These are phyloP conservation scores for Tipula helvola DNA, from an alignment of 2,888 invertebrate genomes.

Conservation along the genomic window DNA sequence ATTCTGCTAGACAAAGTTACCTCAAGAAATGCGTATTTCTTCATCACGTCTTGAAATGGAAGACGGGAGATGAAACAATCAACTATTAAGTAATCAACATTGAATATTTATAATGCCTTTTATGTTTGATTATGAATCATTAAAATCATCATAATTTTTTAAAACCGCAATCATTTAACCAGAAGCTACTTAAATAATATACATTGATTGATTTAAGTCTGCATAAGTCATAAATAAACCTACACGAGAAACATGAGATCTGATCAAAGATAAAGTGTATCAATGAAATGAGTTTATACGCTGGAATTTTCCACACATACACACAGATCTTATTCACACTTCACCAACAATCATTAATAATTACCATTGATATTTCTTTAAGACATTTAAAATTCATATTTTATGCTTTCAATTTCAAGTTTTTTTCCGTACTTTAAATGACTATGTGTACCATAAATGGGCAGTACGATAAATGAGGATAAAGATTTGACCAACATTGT, in stretches of 20 bases:
- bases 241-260: neutral
- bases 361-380: neutral
- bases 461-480: neutral
- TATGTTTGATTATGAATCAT: no score
- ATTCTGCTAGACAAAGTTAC: no score
- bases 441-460: neutral
- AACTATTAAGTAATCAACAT: no score
- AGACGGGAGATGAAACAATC: no score
- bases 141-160: no score
- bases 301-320: neutral
- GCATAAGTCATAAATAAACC: neutral
- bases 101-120: no score
- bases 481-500: neutral
- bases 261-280: neutral
- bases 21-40: no score
- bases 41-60: no score
- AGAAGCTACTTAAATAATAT: neutral
- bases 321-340: neutral
- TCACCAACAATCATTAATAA: neutral
- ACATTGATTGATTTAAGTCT: neutral
- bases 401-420: neutral
- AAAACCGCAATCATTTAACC: neutral
- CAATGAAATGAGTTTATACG: neutral
- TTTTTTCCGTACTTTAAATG: neutral
- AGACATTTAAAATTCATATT: neutral